A percentile compares a stretch with the other conserved stretches of the same genome.
Evolutionary conservation across 2,113 vertebrate genomes (phyloP).

Genomic region (Prolemur simus): DNA sequence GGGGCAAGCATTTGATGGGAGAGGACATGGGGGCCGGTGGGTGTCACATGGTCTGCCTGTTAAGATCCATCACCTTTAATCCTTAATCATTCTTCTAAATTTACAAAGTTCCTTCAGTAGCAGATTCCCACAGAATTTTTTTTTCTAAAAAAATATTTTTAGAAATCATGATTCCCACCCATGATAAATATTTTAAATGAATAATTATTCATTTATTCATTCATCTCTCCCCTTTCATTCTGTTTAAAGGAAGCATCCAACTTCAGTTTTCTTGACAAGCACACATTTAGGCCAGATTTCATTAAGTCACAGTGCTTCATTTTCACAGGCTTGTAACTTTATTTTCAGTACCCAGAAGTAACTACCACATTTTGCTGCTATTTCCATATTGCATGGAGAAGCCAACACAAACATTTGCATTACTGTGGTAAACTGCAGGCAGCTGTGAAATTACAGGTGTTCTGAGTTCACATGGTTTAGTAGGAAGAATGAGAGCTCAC

Average conservation of each 20-base stretch:
- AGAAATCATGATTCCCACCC: not conserved
- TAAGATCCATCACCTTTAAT: not conserved
- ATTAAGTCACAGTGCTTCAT: slow-evolving; percentile 41
- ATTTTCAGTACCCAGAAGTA: slow-evolving; percentile 40
- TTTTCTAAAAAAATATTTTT: too few relatives aligned
- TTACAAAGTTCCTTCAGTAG: not conserved
- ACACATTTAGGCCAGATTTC: slow-evolving; percentile 3
- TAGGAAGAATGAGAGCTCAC: not conserved
- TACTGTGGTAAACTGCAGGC: not conserved
- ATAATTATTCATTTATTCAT: not conserved
- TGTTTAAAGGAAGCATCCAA: not conserved
- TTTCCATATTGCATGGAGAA: not conserved
- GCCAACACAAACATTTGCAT: not conserved
- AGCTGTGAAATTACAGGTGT: slow-evolving; percentile 51
- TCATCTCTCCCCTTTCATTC: not conserved
- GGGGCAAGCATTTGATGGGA: not conserved
- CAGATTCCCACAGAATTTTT: not conserved
- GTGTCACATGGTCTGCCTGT: not conserved
- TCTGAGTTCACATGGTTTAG: not conserved
- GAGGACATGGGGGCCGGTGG: not conserved
- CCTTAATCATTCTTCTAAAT: not conserved
- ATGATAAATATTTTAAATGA: not conserved
- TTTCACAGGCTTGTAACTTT: slow-evolving; percentile 40
- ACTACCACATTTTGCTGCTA: slow-evolving; percentile 23
- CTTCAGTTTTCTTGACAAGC: slow-evolving; percentile 26